Evolutionary conservation across 2,113 vertebrate genomes (phyloP).

Genomic region (Lepisosteus oculatus): DNA sequence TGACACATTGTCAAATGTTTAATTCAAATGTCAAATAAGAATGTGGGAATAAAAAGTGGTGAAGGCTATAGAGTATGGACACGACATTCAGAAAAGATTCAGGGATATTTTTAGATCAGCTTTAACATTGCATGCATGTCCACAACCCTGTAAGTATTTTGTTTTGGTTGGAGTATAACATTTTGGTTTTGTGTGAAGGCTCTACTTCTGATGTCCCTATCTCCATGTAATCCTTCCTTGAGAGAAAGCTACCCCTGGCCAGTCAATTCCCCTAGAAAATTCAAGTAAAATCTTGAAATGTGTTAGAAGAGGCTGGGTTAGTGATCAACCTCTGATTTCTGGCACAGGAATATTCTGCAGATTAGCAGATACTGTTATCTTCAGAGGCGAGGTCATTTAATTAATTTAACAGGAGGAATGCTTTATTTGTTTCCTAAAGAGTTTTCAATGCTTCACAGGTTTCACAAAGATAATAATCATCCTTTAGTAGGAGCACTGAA

Average conservation of each 20-base stretch:
- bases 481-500: constrained; percentile 22
- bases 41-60: too few relatives aligned
- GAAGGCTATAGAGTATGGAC: too few relatives aligned
- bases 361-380: constrained; percentile 29
- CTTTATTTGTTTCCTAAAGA: constrained; percentile 52
- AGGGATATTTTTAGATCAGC: too few relatives aligned
- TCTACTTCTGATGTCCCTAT: background rate
- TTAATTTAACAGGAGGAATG: constrained; percentile 49
- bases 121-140: too few relatives aligned
- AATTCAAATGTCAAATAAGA: too few relatives aligned
- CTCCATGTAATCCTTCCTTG: constrained; percentile 17
- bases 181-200: background rate
- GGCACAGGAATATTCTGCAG: constrained; percentile 9
- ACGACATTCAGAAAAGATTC: too few relatives aligned
- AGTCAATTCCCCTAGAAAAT: constrained; percentile 16
- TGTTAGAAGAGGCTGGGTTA: constrained; percentile 15
- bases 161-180: too few relatives aligned
- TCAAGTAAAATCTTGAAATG: constrained; percentile 19
- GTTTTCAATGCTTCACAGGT: constrained; percentile 55
- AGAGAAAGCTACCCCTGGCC: constrained; percentile 22
- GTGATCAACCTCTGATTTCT: constrained; percentile 24
- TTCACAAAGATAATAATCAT: constrained; percentile 38
- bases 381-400: constrained; percentile 26
- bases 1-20: too few relatives aligned
- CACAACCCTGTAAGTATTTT: too few relatives aligned